phyloP scores from a whole-genome alignment of 2,797 vertebrate genomes.

The Chelidonichthys spinosus region DNA sequence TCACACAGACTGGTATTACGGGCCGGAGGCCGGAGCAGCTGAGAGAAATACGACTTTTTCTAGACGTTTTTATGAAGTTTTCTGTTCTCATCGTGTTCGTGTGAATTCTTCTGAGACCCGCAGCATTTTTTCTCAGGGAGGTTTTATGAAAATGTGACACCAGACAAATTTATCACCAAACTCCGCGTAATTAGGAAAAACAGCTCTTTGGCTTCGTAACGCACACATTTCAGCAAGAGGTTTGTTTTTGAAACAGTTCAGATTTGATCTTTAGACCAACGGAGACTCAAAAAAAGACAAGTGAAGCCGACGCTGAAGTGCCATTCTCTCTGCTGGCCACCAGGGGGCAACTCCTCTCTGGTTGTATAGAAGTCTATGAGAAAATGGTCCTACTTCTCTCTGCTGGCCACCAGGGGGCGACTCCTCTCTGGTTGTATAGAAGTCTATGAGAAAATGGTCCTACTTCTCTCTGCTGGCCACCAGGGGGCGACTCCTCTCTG shows the following conservation, averaged over 20 bases:
- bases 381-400: too few species aligned
- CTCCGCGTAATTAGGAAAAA: conserved; percentile 33
- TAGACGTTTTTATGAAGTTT: conserved; percentile 49
- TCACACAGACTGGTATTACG: conserved; percentile 36
- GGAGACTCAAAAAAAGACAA: too few species aligned
- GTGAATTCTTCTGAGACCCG: conserved; percentile 45
- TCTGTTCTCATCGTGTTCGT: conserved; percentile 43
- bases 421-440: too few species aligned
- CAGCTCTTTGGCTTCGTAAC: conserved; percentile 30
- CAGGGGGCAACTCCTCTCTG: too few species aligned
- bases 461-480: too few species aligned
- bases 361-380: too few species aligned
- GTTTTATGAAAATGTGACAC: conserved; percentile 60
- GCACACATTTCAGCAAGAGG: conserved; percentile 37
- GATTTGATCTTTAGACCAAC: conserved; percentile 7
- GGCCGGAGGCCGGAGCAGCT: conserved; percentile 44
- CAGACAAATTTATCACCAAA: conserved; percentile 58
- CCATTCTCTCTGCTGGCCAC: too few species aligned
- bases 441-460: too few species aligned
- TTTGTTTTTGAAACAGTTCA: conserved; percentile 25
- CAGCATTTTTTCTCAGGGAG: conserved; percentile 59
- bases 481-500: too few species aligned
- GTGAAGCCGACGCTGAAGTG: too few species aligned
- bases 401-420: too few species aligned
- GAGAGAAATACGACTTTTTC: conserved; percentile 60